A percentile compares a stretch with the other conserved stretches of the same genome.
These are phyloP conservation scores for Ips nitidus DNA, from an alignment of 1,140 invertebrate species.

Conservation along the genomic window DNA sequence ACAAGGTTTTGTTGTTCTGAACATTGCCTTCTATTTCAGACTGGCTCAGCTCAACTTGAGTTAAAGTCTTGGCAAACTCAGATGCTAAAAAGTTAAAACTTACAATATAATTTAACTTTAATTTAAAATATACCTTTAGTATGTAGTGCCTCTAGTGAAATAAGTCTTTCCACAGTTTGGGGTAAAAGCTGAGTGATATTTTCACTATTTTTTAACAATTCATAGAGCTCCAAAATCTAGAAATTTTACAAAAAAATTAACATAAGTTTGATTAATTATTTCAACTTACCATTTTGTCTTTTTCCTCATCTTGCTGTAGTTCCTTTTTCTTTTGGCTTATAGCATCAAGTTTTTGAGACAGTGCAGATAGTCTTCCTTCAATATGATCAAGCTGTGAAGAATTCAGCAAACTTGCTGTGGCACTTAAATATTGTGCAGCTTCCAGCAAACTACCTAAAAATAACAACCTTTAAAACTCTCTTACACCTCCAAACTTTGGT, in stretches of 20 bases:
- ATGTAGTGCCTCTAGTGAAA: constrained; percentile 81
- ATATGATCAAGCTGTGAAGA: constrained; percentile 78
- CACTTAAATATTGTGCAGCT: constrained; percentile 72
- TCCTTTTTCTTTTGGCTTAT: constrained; percentile 70
- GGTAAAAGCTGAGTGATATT: constrained; percentile 73
- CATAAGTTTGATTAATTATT: not conserved
- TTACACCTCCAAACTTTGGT: not conserved
- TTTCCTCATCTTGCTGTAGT: constrained; percentile 67
- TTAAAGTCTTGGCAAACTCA: constrained; percentile 81
- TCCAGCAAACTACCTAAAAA: constrained; percentile 56
- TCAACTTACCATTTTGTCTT: constrained; percentile 71
- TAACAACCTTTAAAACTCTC: too few species aligned
- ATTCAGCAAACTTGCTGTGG: constrained; percentile 78
- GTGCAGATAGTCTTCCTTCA: constrained; percentile 71
- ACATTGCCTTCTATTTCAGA: constrained; percentile 70
- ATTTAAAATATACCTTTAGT: constrained; percentile 66
- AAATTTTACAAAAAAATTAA: constrained; percentile 44
- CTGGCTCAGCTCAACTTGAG: constrained; percentile 80
- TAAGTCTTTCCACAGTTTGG: constrained; percentile 80
- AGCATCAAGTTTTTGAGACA: constrained; percentile 75
- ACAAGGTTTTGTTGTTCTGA: constrained; percentile 73
- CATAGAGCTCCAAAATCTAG: constrained; percentile 81
- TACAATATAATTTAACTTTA: constrained; percentile 20
- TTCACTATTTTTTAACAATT: constrained; percentile 82
- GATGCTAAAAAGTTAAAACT: constrained; percentile 64